Percentiles rank a stretch among this genome's conserved stretches.
Conservation (phyloP, 2,113 vertebrate genomes). For the Lophius piscatorius region DNA sequence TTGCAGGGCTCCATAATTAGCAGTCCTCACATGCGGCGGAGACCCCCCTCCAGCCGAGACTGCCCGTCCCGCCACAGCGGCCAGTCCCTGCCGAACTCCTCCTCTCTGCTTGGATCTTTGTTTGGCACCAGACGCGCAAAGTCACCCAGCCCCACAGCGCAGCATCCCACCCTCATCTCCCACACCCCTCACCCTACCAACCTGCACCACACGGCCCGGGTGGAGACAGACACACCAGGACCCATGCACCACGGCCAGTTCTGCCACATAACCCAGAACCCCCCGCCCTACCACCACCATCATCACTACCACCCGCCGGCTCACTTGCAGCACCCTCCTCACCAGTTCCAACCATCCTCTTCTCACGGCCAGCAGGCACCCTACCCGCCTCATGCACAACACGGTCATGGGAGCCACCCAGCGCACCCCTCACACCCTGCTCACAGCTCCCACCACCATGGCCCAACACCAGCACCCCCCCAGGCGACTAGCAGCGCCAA, state of each 20-base stretch:
- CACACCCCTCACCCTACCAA: slow-evolving; percentile 78
- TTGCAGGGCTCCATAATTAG: slow-evolving; percentile 98
- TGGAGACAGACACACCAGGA: slow-evolving; percentile 78
- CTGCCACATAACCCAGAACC: slow-evolving; percentile 90
- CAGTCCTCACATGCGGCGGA: slow-evolving; percentile 93
- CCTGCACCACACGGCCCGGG: slow-evolving; percentile 83
- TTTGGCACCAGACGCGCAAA: slow-evolving; percentile 91
- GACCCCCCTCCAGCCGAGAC: slow-evolving; percentile 91
- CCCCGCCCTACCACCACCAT: slow-evolving; percentile 94
- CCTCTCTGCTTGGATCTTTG: slow-evolving; percentile 92
- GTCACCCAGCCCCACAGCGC: slow-evolving; percentile 76
- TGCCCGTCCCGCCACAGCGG: slow-evolving; percentile 92
- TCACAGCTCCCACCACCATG: slow-evolving; percentile 84
- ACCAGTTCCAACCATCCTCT: slow-evolving; percentile 83
- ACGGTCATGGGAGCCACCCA: slow-evolving; percentile 79
- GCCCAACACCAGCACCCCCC: slow-evolving; percentile 68
- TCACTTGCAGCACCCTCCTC: slow-evolving; percentile 84
- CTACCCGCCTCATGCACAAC: slow-evolving; percentile 69
- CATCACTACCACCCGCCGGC: slow-evolving; percentile 93
- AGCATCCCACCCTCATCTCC: slow-evolving; percentile 84
- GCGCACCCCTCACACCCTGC: slow-evolving; percentile 76
- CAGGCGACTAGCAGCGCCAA: slow-evolving; percentile 82
- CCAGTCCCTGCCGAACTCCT: slow-evolving; percentile 91
- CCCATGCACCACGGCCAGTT: slow-evolving; percentile 85
- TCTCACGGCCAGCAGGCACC: slow-evolving; percentile 77